phyloP scores from a whole-genome alignment of 2,113 vertebrate species.

The Columba janthina region DNA sequence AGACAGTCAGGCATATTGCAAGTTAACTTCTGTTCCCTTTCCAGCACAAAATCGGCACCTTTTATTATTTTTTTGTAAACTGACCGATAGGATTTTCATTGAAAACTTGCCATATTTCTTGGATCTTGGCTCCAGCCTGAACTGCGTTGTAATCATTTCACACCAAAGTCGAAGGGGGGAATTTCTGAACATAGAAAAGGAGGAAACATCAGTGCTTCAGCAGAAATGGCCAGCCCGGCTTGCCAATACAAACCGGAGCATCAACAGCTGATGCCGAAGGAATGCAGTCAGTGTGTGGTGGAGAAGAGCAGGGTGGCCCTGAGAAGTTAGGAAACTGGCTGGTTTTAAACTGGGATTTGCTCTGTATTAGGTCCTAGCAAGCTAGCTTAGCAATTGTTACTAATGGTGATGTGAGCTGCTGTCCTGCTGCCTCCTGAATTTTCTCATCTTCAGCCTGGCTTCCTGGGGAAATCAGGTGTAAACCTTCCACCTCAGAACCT shows the following conservation, averaged over 20 bases:
- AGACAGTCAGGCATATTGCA: slow-evolving; percentile 8
- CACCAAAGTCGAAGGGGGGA: rapidly evolving
- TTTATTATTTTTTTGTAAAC: background rate
- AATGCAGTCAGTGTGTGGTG: background rate
- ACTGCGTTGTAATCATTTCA: background rate
- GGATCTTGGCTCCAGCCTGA: background rate
- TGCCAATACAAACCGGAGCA: background rate
- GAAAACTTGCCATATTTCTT: background rate
- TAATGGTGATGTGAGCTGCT: background rate
- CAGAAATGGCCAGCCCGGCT: background rate
- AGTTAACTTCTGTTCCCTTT: background rate
- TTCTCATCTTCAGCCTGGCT: background rate
- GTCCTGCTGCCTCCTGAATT: background rate
- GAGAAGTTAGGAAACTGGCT: background rate
- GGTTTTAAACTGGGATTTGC: background rate
- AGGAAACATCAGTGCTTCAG: background rate
- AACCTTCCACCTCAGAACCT: background rate
- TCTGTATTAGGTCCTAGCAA: background rate
- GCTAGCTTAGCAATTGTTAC: background rate
- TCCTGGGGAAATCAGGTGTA: rapidly evolving
- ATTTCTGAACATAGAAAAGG: background rate
- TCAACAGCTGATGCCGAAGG: background rate
- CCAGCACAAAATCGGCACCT: background rate
- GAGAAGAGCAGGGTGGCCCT: background rate
- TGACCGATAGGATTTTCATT: background rate